Evolutionary conservation across 2,888 invertebrate species (phyloP).

Genomic region (Thalpophila matura): DNA sequence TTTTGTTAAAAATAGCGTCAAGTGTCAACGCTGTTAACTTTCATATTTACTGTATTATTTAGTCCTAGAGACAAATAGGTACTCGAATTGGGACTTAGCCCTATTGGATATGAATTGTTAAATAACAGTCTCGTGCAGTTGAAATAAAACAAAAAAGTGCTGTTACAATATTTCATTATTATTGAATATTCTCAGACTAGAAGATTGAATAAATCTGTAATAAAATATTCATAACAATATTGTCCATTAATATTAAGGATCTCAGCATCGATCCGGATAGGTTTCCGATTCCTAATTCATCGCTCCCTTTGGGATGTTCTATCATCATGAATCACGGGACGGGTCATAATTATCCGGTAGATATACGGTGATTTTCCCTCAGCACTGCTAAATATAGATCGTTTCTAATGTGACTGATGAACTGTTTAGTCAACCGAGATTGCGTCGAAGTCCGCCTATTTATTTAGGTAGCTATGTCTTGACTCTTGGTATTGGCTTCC

Average conservation of each 20-base stretch:
- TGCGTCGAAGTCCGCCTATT: slow-evolving; percentile 11
- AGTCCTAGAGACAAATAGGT: too few relatives aligned
- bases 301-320: slow-evolving; percentile 64
- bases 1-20: background rate
- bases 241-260: slow-evolving; percentile 22
- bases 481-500: slow-evolving; percentile 35
- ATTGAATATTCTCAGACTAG: too few relatives aligned
- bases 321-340: slow-evolving; percentile 73
- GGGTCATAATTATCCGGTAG: slow-evolving; percentile 67
- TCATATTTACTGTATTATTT: background rate
- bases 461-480: slow-evolving; percentile 25
- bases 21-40: background rate
- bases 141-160: too few relatives aligned
- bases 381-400: slow-evolving; percentile 50
- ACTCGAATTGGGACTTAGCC: too few relatives aligned
- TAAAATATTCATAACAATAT: background rate
- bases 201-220: too few relatives aligned
- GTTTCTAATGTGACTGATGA: slow-evolving; percentile 59
- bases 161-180: too few relatives aligned
- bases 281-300: slow-evolving; percentile 63
- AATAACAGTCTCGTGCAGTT: too few relatives aligned
- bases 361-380: slow-evolving; percentile 59
- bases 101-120: too few relatives aligned
- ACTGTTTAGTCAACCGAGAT: slow-evolving; percentile 53
- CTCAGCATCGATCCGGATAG: slow-evolving; percentile 33